These are phyloP conservation scores for Hyles vespertilio DNA, from an alignment of 1,140 invertebrate species.

Conservation along the genomic window DNA sequence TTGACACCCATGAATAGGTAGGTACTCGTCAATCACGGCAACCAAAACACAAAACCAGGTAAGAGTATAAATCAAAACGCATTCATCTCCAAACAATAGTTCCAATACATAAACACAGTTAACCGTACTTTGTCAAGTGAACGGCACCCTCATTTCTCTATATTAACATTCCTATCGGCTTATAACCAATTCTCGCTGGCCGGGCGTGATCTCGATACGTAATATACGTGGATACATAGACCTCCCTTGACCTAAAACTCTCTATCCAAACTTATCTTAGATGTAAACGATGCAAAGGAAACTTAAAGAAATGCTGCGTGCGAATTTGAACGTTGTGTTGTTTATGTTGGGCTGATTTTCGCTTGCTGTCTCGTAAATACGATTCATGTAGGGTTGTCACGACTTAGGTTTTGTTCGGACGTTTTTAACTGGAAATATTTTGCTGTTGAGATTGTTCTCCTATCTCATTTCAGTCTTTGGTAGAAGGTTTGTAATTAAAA, in stretches of 20 bases:
- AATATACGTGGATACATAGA: slow-evolving; percentile 41
- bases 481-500: too few species aligned
- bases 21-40: too few species aligned
- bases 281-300: slow-evolving; percentile 44
- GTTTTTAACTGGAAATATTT: too few species aligned
- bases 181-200: slow-evolving; percentile 38
- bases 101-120: not conserved
- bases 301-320: slow-evolving; percentile 1
- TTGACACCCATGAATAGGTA: too few species aligned
- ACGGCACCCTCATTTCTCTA: slow-evolving; percentile 3
- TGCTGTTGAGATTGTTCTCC: not conserved
- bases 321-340: slow-evolving; percentile 16
- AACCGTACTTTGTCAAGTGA: slow-evolving; percentile 9
- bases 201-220: slow-evolving; percentile 31
- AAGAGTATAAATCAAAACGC: not conserved
- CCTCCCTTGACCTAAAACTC: slow-evolving; percentile 60
- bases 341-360: slow-evolving; percentile 22
- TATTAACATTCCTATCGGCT: slow-evolving; percentile 21
- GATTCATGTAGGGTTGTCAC: slow-evolving; percentile 22
- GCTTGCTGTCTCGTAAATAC: slow-evolving; percentile 10
- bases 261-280: slow-evolving; percentile 54
- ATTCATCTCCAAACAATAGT: slow-evolving; percentile 1
- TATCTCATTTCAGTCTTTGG: not conserved
- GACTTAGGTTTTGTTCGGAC: not conserved
- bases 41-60: too few species aligned